Evolutionary conservation across 2,888 invertebrate species (phyloP).

Genomic region (Cataglyphis livida): DNA sequence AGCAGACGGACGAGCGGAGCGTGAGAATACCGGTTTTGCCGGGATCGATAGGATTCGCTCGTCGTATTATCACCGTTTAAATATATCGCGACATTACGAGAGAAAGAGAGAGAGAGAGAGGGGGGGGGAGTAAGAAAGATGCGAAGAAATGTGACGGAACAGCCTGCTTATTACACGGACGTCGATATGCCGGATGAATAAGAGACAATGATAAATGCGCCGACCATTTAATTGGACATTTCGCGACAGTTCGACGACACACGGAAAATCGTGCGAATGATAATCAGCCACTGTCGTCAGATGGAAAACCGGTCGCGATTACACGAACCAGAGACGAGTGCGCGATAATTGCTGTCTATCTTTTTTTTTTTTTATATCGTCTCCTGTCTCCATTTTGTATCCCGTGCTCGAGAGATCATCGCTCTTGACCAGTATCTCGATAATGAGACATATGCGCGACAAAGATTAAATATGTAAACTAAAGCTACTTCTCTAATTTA

Average conservation of each 20-base stretch:
- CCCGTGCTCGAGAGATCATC: conserved; percentile 26
- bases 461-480: conserved; percentile 24
- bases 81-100: conserved; percentile 61
- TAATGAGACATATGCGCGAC: conserved; percentile 30
- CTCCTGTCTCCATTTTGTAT: conserved; percentile 35
- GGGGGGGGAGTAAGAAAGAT: not conserved
- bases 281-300: conserved; percentile 36
- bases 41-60: conserved; percentile 70
- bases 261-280: conserved; percentile 24
- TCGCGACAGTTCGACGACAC: conserved; percentile 17
- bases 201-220: conserved; percentile 26
- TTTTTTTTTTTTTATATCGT: conserved; percentile 21
- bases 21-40: conserved; percentile 73
- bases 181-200: not conserved
- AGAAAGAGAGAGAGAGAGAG: not conserved
- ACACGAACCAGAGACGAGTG: conserved; percentile 31
- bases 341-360: conserved; percentile 36
- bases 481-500: conserved; percentile 31
- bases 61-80: conserved; percentile 67
- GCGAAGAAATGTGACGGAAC: not conserved
- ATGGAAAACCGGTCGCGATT: conserved; percentile 44
- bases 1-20: conserved; percentile 56
- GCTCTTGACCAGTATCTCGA: conserved; percentile 30
- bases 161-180: not conserved
- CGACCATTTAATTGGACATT: conserved; percentile 37